phyloP scores from a whole-genome alignment of 2,888 invertebrate genomes.

The Scaptomyza reducta region DNA sequence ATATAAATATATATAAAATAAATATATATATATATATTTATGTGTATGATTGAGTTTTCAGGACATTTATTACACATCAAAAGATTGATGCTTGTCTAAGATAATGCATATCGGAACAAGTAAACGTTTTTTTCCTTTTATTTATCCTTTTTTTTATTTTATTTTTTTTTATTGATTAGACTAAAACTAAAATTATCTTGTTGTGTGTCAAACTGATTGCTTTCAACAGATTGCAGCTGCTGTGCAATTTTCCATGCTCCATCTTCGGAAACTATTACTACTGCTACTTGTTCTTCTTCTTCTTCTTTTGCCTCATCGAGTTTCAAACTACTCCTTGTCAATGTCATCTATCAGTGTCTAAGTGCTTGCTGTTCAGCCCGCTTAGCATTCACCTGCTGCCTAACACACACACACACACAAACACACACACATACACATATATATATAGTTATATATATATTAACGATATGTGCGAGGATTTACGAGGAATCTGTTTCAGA shows the following conservation, averaged over 20 bases:
- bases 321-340: constrained; percentile 44
- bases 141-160: too few species aligned
- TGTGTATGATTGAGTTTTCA: too few species aligned
- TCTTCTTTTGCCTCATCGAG: constrained; percentile 6
- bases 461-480: constrained; percentile 1
- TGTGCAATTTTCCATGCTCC: constrained; percentile 18
- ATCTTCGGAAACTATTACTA: constrained; percentile 20
- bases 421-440: neutral
- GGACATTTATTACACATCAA: too few species aligned
- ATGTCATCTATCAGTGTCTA: constrained; percentile 58
- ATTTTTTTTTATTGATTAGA: constrained; percentile 36
- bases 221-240: constrained; percentile 37
- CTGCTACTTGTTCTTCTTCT: neutral
- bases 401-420: constrained; percentile 12
- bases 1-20: too few species aligned
- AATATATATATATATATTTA: too few species aligned
- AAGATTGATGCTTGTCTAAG: too few species aligned
- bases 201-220: constrained; percentile 35
- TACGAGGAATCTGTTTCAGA: constrained; percentile 15
- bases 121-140: too few species aligned
- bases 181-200: constrained; percentile 7
- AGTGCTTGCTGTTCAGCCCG: constrained; percentile 31
- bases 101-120: too few species aligned
- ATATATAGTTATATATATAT: constrained; percentile 6
- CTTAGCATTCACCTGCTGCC: constrained; percentile 41